Conservation (phyloP, 2,113 vertebrate species). For the Cyprinodon variegatus region DNA sequence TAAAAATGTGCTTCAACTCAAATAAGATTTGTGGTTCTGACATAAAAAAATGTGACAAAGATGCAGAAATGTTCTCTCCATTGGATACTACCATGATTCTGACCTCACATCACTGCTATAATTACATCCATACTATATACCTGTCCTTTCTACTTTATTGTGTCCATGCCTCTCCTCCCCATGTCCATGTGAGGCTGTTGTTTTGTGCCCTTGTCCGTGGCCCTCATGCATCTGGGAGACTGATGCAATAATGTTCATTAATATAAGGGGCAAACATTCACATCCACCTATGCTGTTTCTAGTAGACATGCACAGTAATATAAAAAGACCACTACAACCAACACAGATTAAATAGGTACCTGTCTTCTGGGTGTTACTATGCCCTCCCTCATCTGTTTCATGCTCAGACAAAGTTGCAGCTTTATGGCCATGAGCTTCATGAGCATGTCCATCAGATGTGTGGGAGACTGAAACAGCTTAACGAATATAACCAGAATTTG, state of each 20-base stretch:
- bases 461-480: constrained; percentile 29
- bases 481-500: too few relatives aligned
- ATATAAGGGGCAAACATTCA: not conserved
- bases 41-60: not conserved
- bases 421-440: constrained; percentile 15
- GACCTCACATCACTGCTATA: not conserved
- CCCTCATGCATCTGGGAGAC: not conserved
- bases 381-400: not conserved
- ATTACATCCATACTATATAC: not conserved
- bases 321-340: not conserved
- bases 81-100: not conserved
- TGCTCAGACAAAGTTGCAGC: not conserved
- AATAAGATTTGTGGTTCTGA: not conserved
- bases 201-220: not conserved
- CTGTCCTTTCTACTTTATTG: not conserved
- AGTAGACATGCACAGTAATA: not conserved
- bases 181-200: not conserved
- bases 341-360: not conserved
- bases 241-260: not conserved
- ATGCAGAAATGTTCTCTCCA: not conserved
- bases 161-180: constrained; percentile 1
- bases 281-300: not conserved
- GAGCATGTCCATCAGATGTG: not conserved
- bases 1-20: too few relatives aligned
- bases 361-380: not conserved